These are phyloP conservation scores for Parazoanthus swiftii DNA, from an alignment of 92 coral and sea anemone genomes.

Conservation along the genomic window DNA sequence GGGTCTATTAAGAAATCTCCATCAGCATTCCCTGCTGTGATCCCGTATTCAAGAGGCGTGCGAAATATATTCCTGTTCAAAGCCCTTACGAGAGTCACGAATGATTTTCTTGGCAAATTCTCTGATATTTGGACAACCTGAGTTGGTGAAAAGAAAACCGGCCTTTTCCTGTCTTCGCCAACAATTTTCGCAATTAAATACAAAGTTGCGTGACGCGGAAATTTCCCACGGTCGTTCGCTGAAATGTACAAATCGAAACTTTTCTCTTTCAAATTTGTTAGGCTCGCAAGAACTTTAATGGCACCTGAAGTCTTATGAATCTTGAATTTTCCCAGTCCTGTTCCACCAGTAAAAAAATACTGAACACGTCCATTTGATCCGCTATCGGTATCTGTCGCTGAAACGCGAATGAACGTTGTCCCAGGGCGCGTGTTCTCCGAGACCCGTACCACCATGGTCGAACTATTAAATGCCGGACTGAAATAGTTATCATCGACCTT, in stretches of 20 bases:
- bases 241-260: slow-evolving; percentile 76
- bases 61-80: slow-evolving; percentile 31
- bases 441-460: slow-evolving; percentile 50
- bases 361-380: slow-evolving; percentile 65
- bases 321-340: slow-evolving; percentile 74
- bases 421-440: slow-evolving; percentile 51
- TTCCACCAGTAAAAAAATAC: slow-evolving; percentile 73
- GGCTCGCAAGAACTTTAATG: slow-evolving; percentile 60
- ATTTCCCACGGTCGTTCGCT: slow-evolving; percentile 76
- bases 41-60: slow-evolving; percentile 49
- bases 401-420: slow-evolving; percentile 51
- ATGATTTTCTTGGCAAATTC: slow-evolving; percentile 66
- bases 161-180: slow-evolving; percentile 60
- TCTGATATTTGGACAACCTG: slow-evolving; percentile 65
- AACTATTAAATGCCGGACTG: slow-evolving; percentile 68
- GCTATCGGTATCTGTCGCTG: slow-evolving; percentile 72
- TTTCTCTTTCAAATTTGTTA: slow-evolving; percentile 53
- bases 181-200: slow-evolving; percentile 59
- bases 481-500: slow-evolving; percentile 82
- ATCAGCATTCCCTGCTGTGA: slow-evolving; percentile 66
- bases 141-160: slow-evolving; percentile 60
- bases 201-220: slow-evolving; percentile 65
- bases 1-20: slow-evolving; percentile 68
- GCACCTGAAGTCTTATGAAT: slow-evolving; percentile 65
- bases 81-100: slow-evolving; percentile 78